Evolutionary conservation across 2,797 vertebrate species (phyloP), one percentile per base, ranked within the genome.

Genomic region (Alauda arvensis): DNA sequence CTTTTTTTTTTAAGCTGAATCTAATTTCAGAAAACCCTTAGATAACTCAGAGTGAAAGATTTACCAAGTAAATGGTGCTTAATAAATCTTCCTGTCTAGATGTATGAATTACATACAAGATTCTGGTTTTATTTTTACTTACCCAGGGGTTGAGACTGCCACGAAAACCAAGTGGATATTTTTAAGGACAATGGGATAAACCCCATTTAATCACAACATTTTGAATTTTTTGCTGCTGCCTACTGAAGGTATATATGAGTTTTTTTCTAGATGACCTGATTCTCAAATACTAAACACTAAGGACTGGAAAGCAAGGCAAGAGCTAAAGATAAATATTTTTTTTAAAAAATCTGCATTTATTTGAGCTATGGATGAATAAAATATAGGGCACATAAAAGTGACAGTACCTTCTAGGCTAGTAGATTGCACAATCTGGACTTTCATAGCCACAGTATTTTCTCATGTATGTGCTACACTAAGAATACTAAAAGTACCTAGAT

Each of bases 21-120:
- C 77, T 81, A 87, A 94, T 78, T 94, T 94, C 89, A 90, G 90
- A 87, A 94, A 87, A 68, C 57, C 20, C 70, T 88, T 94, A 88
- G 74, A 48, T 78, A 90, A 81, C 34, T 85, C 76, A 52, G 31
- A 85, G 34, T 85, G 71, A 88, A 88, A 87, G 23, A 83, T 83
- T 91, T 20, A 59, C 46, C 6, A 34, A 42, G 45, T 60, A 85
- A 88, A 75, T 83, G 53, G 34, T 69, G 52, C 70, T 85, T 89
- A 59, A 68, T 55, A 78, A 88, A 67, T 76, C 63, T 53, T 87
- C 46, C 56, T 63, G 42, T 83, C 76, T 87, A 85, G 26, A 70
- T 39, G 16, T 39, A 77, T 68, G 34, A 70, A 79, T 88, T 70
- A 85, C 91, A 76, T 66, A 60, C 15, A 70, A 68, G 29, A 78